phyloP scores from a whole-genome alignment of 2,113 vertebrate species.

The Crotalus tigris region DNA sequence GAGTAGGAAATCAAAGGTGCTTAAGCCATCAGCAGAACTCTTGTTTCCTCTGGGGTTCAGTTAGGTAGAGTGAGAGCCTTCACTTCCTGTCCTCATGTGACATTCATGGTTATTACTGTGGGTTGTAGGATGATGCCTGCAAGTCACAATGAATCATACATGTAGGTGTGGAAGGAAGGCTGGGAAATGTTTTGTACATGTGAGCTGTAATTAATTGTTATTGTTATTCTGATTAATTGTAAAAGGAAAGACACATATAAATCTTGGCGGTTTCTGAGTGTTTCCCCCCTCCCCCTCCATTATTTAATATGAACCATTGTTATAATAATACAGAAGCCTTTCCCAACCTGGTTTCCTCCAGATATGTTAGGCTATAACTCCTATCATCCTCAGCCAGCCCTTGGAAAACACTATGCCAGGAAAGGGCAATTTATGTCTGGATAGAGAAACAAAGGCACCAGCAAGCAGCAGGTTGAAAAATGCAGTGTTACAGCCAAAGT shows the following conservation, averaged over 20 bases:
- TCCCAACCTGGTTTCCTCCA: background rate
- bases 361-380: background rate
- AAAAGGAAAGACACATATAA: background rate
- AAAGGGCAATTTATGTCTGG: background rate
- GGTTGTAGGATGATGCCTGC: background rate
- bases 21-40: background rate
- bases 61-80: background rate
- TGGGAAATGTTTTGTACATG: conserved; percentile 6
- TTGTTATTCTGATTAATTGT: conserved; percentile 20
- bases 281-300: accelerated
- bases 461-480: background rate
- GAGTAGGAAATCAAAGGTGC: background rate
- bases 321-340: background rate
- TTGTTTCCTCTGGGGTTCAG: background rate
- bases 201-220: conserved; percentile 15
- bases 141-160: conserved; percentile 13
- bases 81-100: background rate
- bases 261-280: background rate
- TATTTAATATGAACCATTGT: background rate
- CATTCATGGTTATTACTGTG: background rate
- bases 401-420: background rate
- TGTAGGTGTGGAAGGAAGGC: conserved; percentile 3
- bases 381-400: background rate
- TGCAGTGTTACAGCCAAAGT: background rate
- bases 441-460: background rate